Evolutionary conservation across 2,888 invertebrate genomes (phyloP), one percentile per base, ranked within the genome.

Genomic region (Eilema depressum): DNA sequence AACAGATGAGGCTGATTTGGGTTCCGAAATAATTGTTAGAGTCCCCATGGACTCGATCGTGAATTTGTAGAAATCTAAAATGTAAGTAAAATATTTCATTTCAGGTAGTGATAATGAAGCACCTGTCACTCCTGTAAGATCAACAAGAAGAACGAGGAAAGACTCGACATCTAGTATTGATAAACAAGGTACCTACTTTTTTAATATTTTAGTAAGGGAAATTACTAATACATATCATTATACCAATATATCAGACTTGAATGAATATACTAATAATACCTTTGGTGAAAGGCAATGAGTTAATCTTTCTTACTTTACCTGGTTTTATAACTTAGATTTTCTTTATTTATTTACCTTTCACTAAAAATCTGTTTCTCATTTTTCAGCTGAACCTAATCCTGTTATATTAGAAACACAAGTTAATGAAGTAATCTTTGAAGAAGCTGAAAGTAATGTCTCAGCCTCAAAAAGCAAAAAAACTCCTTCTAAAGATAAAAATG

Each of bases 101-200:
- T 73, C 85, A 95, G 95, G 92, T n/a, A 94, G 94, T 87, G 95
- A 95, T 68, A 91, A 81, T 80, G 95, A 94, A 83, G 76, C 88
- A 47, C 76, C 89, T 41, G 53, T 84, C 4, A 93, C 94, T 71
- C 93, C 95, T 56, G 85, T 78, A 12, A 88, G 87, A 74, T 85
- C 85, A 74, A 87, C 86, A 7, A 88, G 92, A 77, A 87, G 89
- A 75, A 91, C 92, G 17, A 89, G 92, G 68, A 94, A 91, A 75
- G 90, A 92, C 77, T 95, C 94, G 5, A 76, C 90, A 69, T 89
- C 93, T 20, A 93, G 88, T 84, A 75, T 91, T 79, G 94, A 94
- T 73, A 92, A 91, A 75, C 83, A 81, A 86, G 92, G 95, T 94
- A 86, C 60, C 56, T 74, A 23, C 12, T 0, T 1, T 10, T 28